These are phyloP conservation scores for Leucoraja erinaceus DNA, from an alignment of 2,113 vertebrate species.

Conservation along the genomic window DNA sequence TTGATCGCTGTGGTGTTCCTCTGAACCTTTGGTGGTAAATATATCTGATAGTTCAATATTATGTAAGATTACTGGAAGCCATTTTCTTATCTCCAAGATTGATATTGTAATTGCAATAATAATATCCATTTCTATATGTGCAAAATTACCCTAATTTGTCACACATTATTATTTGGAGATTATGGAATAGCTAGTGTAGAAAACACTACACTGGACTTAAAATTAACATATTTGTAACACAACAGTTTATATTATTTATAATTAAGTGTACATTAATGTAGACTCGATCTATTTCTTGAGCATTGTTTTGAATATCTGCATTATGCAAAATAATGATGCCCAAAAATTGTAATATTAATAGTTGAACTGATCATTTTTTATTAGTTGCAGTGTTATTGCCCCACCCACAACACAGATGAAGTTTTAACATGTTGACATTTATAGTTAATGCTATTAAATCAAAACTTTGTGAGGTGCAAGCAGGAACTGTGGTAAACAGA, in stretches of 20 bases:
- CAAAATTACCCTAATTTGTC: background rate
- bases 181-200: background rate
- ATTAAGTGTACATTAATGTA: background rate
- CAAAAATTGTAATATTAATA: background rate
- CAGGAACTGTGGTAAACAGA: too few relatives aligned
- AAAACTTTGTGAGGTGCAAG: background rate
- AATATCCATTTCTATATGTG: background rate
- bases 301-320: background rate
- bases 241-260: background rate
- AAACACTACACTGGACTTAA: background rate
- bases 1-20: background rate
- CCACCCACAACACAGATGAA: background rate
- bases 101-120: background rate
- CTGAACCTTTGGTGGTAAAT: background rate
- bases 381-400: background rate
- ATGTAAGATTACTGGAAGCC: background rate
- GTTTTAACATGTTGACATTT: background rate
- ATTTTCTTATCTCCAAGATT: background rate
- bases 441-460: slow-evolving; percentile 5
- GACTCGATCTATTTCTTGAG: background rate
- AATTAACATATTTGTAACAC: background rate
- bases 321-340: background rate
- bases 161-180: background rate
- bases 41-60: background rate
- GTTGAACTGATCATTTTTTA: background rate